Conservation (phyloP, 1,140 invertebrate genomes). For the Sinella curviseta region DNA sequence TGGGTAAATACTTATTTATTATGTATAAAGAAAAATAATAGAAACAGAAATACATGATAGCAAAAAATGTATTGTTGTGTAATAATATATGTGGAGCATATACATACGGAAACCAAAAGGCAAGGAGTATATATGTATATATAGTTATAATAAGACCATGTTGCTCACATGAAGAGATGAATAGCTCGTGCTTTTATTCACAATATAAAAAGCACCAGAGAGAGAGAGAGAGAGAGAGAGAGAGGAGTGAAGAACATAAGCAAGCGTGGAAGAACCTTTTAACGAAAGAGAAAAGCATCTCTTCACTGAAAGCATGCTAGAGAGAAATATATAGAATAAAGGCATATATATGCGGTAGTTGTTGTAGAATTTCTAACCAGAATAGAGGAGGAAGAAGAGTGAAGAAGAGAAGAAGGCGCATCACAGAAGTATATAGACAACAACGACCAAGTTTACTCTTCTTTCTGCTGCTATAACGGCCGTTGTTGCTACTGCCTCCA, state of each 20-base stretch:
- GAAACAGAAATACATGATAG: neutral
- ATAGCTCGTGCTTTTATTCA: slow-evolving; percentile 10
- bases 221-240: neutral
- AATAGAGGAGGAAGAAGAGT: neutral
- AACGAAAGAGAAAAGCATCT: slow-evolving; percentile 20
- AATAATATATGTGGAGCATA: no score
- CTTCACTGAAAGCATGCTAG: neutral
- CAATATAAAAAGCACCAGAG: no score
- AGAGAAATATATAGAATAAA: neutral
- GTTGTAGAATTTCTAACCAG: neutral
- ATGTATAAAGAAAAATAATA: neutral
- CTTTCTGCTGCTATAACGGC: neutral
- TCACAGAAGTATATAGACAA: neutral
- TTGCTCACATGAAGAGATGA: neutral
- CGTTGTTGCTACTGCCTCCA: no score
- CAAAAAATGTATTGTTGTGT: no score
- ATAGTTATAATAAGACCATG: neutral
- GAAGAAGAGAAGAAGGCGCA: neutral
- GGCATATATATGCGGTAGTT: neutral
- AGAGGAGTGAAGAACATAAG: neutral
- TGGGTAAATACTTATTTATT: neutral
- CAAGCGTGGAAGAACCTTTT: slow-evolving; percentile 18
- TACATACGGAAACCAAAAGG: no score
- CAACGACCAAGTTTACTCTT: neutral
- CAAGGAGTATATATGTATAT: neutral